Base-by-base conservation (phyloP, 2,888 invertebrate species). In the Zaprionus lineosus region DNA sequence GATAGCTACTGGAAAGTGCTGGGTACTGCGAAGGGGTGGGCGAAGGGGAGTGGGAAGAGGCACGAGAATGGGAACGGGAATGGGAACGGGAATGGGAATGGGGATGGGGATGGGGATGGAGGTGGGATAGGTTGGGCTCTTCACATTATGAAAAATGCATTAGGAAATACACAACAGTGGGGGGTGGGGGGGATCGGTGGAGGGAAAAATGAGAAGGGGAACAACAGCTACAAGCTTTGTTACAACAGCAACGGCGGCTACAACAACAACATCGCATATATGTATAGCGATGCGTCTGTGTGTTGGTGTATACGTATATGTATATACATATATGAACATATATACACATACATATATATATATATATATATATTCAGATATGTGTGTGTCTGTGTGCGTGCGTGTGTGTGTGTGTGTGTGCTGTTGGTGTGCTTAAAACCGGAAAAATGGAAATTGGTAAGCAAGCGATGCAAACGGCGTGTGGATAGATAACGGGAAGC, bases 381-480 rank as follows among this genome's bases (percentile, higher is more conserved):
- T n/a, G n/a, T 14, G 19, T 3, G 28, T 15, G 31, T 8, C 33
- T 11, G 26, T 16, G 19, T 18, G 19, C 28, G 44, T 40, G 39
- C 40, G 41, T 36, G 33, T 12, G 21, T 19, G 57, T 34, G 47
- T 29, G 43, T 36, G 48, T 29, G 28, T 31, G 51, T 52, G 44
- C 53, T 48, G 40, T 36, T 55, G 33, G 72, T 72, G 75, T 68
- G 83, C 75, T 68, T 76, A 64, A 76, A 76, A 72, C 76, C 76
- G 83, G 76, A 74, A 76, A 76, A 76, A 79, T 76, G 76, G 83
- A 78, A 83, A 83, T 78, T 76, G 76, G 75, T 79, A 75, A 82
- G 67, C 74, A 71, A 78, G 64, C 79, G 72, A 76, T 58, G 74
- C 78, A 77, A 66, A 60, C 78, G 43, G 67, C 59, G 57, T 37